Conservation (phyloP, 1,140 invertebrate genomes). For the Lerema accius region DNA sequence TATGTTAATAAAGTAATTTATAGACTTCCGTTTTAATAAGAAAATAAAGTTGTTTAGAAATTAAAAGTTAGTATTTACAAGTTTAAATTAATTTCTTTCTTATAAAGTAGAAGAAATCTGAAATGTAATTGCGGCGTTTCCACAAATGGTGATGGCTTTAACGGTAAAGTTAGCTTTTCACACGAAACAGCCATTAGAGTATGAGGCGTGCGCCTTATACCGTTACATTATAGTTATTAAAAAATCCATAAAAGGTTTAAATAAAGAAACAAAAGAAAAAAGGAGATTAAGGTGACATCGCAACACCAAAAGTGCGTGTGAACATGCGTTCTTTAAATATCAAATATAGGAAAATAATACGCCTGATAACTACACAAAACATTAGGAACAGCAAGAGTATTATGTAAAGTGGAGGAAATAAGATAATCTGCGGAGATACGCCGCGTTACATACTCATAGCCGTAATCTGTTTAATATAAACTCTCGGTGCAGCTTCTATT, state of each 20-base stretch:
- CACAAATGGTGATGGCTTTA: background rate
- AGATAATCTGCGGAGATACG: background rate
- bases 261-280: too few relatives aligned
- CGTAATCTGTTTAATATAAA: background rate
- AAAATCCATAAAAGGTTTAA: too few relatives aligned
- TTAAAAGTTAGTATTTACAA: too few relatives aligned
- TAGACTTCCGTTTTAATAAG: too few relatives aligned
- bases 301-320: too few relatives aligned
- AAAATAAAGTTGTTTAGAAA: too few relatives aligned
- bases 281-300: too few relatives aligned
- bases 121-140: background rate
- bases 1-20: too few relatives aligned
- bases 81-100: background rate
- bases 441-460: background rate
- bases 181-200: background rate
- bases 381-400: too few relatives aligned
- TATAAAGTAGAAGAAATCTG: background rate
- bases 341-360: too few relatives aligned
- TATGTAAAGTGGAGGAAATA: background rate
- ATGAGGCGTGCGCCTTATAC: background rate
- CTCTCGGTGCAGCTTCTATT: background rate
- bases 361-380: too few relatives aligned
- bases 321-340: too few relatives aligned
- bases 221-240: background rate
- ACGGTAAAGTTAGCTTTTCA: background rate